Evolutionary conservation across 2,888 invertebrate species (phyloP), one percentile per base, ranked within the genome.

Genomic region (Crematogaster levior): DNA sequence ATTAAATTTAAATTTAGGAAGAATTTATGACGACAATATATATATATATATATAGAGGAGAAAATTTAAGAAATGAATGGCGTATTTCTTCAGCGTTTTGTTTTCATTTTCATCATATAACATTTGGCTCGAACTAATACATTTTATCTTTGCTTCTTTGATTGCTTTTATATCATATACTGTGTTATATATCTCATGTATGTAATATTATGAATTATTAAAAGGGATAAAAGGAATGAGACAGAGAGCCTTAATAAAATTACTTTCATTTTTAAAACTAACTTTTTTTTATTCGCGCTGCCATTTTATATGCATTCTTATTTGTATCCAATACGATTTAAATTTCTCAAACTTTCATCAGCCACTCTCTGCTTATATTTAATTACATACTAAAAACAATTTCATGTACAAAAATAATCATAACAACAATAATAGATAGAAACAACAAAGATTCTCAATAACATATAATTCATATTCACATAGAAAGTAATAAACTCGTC

Each of bases 231-330:
- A 48, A 43, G 24, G 5, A 37, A 53, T 27, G 1, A n/a, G 12
- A 46, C 27, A 58, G 12, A 72, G 21, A 56, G 24, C 1, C 3
- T 4, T 43, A 74, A 68, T 66, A 21, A 34, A 58, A 46, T 65
- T 27, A 24, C 43, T 77, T 48, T 37, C 46, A 85, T 84, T 82
- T 89, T 88, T 89, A 90, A 89, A 89, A 89, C 90, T 89, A 89
- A 88, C 79, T 89, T 87, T 88, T n/a, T 82, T 89, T 89, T 89
- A 89, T 90, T 89, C 75, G 77, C 84, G 79, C 81, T 83, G 70
- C 84, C 84, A 72, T 30, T 77, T 90, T 87, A 87, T 83, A 84
- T 70, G 81, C 75, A 73, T 88, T 84, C 82, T 88, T 89, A 85
- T 86, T 51, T 86, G 90, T 89, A 89, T 89, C 80, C 88, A 87